phyloP scores from a whole-genome alignment of 2,113 vertebrate species.

The Sitta europaea region DNA sequence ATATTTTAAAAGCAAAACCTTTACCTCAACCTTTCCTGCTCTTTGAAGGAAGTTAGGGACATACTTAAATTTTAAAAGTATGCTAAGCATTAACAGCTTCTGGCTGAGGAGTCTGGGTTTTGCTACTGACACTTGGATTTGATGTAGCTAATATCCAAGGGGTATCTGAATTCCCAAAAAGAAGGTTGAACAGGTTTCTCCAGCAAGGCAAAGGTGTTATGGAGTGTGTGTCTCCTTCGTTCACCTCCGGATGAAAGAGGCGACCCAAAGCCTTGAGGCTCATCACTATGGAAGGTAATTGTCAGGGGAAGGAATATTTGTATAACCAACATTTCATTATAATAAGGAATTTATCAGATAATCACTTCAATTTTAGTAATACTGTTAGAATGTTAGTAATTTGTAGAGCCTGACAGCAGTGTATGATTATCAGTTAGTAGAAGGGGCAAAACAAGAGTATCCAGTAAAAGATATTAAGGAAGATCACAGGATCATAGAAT shows the following conservation, averaged over 20 bases:
- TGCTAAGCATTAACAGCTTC: background rate
- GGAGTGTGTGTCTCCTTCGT: background rate
- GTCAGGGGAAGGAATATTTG: background rate
- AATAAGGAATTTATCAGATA: background rate
- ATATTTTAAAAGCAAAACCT: background rate
- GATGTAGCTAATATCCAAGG: background rate
- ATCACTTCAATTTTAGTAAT: background rate
- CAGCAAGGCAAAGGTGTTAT: background rate
- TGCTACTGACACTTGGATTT: background rate
- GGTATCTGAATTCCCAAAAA: background rate
- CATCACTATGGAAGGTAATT: background rate
- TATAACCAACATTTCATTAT: background rate
- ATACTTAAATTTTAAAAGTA: background rate
- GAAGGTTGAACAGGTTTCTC: background rate
- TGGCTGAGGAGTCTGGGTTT: background rate
- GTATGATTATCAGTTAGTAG: background rate
- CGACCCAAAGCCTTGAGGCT: background rate
- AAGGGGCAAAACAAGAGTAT: background rate
- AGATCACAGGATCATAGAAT: background rate
- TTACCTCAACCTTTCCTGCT: background rate
- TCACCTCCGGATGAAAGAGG: background rate
- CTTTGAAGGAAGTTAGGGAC: background rate
- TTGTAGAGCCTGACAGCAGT: background rate
- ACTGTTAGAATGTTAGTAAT: background rate
- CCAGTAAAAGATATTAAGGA: background rate